Evolutionary conservation across 64 coral and sea anemone genomes (phyloP).

Genomic region (Exaiptasia diaphana): DNA sequence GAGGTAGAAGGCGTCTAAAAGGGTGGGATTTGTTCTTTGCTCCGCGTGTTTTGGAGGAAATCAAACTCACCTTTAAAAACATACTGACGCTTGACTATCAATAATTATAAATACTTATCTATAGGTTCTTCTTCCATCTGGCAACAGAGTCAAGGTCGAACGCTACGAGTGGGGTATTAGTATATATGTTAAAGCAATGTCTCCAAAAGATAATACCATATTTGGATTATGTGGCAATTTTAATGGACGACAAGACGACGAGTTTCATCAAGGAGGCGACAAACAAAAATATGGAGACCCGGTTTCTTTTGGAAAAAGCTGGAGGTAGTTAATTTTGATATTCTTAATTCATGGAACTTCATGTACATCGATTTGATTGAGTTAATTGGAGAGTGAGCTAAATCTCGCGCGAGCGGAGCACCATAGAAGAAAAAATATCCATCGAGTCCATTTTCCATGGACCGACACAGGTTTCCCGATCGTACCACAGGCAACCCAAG

Average conservation of each 20-base stretch:
- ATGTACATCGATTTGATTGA: background rate
- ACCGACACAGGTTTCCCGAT: no score
- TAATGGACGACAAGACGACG: constrained; percentile 14
- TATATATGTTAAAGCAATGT: constrained; percentile 35
- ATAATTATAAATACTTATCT: no score
- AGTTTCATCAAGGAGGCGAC: constrained; percentile 38
- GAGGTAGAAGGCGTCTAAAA: no score
- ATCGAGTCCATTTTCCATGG: background rate
- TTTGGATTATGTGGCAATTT: constrained; percentile 64
- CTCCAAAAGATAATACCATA: background rate
- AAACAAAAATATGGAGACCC: background rate
- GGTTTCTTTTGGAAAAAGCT: constrained; percentile 36
- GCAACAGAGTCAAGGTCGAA: background rate
- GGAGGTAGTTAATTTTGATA: constrained; percentile 37
- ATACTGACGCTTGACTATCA: no score
- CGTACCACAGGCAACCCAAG: no score
- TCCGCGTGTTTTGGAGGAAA: no score
- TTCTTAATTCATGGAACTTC: background rate
- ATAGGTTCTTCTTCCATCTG: constrained; percentile 52
- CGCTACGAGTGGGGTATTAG: constrained; percentile 56
- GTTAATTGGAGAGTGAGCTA: background rate
- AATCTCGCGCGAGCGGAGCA: background rate
- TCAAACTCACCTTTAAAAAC: no score
- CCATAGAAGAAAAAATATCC: no score
- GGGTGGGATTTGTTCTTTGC: no score